phyloP scores from a whole-genome alignment of 1,140 invertebrate genomes.

The Calliopsis andreniformis region DNA sequence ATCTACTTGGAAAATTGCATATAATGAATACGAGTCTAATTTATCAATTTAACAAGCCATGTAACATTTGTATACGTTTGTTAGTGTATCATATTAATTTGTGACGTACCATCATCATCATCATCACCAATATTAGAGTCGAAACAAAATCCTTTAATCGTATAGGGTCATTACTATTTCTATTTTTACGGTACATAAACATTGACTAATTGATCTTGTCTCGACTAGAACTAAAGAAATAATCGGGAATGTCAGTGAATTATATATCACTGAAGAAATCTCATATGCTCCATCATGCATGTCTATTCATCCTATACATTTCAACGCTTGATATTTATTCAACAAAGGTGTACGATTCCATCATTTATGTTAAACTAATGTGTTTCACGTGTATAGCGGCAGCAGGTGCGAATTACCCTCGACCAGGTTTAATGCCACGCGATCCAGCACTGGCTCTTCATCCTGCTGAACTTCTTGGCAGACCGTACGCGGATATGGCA shows the following conservation, averaged over 20 bases:
- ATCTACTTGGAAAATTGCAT: not conserved
- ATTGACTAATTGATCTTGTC: too few relatives aligned
- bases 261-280: not conserved
- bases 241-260: not conserved
- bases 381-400: constrained; percentile 72
- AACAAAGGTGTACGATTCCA: not conserved
- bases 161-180: too few relatives aligned
- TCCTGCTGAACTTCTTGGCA: constrained; percentile 88
- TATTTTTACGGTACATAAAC: too few relatives aligned
- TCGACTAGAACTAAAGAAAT: not conserved
- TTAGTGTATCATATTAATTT: constrained; percentile 1
- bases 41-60: constrained; percentile 6
- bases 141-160: not conserved
- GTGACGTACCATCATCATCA: not conserved
- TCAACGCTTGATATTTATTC: constrained; percentile 18
- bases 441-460: constrained; percentile 84
- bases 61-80: not conserved
- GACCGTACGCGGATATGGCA: constrained; percentile 91
- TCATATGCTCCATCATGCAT: constrained; percentile 33
- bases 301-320: constrained; percentile 10
- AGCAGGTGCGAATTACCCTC: constrained; percentile 84
- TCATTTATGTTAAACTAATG: constrained; percentile 4
- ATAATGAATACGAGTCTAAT: not conserved
- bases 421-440: constrained; percentile 84
- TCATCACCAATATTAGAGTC: not conserved